These are phyloP conservation scores for Lagria hirta DNA, from an alignment of 2,888 invertebrate species.

Conservation along the genomic window DNA sequence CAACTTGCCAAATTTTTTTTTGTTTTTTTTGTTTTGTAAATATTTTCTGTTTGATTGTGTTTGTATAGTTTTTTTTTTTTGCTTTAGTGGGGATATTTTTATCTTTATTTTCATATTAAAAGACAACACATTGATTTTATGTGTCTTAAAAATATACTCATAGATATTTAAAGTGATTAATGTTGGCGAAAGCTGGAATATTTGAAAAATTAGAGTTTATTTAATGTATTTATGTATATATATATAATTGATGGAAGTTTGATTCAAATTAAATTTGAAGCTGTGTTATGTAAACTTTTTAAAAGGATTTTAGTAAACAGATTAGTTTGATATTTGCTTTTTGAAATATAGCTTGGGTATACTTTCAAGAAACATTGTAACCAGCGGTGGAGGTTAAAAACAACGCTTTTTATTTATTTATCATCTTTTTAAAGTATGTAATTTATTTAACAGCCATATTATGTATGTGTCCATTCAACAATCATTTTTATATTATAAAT, in stretches of 20 bases:
- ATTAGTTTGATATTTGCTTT: constrained; percentile 4
- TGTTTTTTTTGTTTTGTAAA: constrained; percentile 10
- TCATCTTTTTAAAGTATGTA: constrained; percentile 6
- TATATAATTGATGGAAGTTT: constrained; percentile 10
- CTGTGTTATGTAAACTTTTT: constrained; percentile 9
- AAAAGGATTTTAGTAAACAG: constrained; percentile 10
- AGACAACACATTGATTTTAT: constrained; percentile 16
- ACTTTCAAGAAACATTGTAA: constrained; percentile 18
- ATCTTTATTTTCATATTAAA: constrained; percentile 4
- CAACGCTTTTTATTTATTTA: constrained; percentile 9
- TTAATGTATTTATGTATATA: constrained; percentile 9
- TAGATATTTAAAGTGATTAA: constrained; percentile 7
- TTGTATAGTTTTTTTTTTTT: constrained; percentile 5
- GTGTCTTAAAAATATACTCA: constrained; percentile 25
- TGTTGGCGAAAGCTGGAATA: background rate
- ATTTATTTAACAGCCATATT: constrained; percentile 12
- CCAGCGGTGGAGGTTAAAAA: constrained; percentile 20
- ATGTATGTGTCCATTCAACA: constrained; percentile 17
- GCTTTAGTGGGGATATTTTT: constrained; percentile 14
- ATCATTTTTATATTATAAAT: constrained; percentile 10
- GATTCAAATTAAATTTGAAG: constrained; percentile 9
- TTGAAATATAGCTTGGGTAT: constrained; percentile 18
- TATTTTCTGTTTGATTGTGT: constrained; percentile 11
- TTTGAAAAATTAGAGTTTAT: constrained; percentile 9
- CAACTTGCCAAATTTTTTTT: constrained; percentile 19